A percentile compares a stretch with the other conserved stretches of the same genome.
Conservation (phyloP, 2,113 vertebrate genomes). For the Pagrus major region DNA sequence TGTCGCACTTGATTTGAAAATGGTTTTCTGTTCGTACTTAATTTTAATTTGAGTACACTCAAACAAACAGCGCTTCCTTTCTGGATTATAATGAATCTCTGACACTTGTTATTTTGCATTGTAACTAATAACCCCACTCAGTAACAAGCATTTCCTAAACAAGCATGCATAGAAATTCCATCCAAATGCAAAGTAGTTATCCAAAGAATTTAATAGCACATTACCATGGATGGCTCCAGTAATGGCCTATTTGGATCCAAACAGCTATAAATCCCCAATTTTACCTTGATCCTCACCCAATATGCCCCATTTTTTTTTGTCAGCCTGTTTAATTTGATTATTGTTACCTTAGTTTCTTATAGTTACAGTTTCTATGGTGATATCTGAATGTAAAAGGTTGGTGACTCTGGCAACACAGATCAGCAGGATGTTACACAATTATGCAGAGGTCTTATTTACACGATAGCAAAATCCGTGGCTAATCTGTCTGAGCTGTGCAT, state of each 20-base stretch:
- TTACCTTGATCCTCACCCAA: background rate
- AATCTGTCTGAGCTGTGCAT: background rate
- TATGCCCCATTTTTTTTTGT: background rate
- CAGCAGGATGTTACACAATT: background rate
- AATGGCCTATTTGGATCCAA: background rate
- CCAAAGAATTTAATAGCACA: background rate
- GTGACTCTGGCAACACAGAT: background rate
- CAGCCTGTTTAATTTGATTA: background rate
- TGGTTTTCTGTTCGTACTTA: background rate
- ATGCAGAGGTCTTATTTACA: conserved; percentile 10
- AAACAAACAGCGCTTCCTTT: conserved; percentile 1
- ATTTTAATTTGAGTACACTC: background rate
- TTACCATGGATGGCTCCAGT: background rate
- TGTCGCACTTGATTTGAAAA: background rate
- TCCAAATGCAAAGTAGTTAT: conserved; percentile 12
- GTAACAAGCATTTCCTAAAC: background rate
- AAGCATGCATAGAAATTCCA: background rate
- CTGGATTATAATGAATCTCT: conserved; percentile 5
- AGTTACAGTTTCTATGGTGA: conserved; percentile 45
- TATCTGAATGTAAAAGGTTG: conserved; percentile 19
- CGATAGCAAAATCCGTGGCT: background rate
- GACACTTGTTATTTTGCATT: conserved; percentile 16
- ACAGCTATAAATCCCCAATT: background rate
- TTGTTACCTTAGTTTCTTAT: background rate
- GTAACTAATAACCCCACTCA: conserved; percentile 2